Evolutionary conservation across 2,888 invertebrate genomes (phyloP), one percentile per base, ranked within the genome.

Genomic region (Prosopocoilus inquinatus): DNA sequence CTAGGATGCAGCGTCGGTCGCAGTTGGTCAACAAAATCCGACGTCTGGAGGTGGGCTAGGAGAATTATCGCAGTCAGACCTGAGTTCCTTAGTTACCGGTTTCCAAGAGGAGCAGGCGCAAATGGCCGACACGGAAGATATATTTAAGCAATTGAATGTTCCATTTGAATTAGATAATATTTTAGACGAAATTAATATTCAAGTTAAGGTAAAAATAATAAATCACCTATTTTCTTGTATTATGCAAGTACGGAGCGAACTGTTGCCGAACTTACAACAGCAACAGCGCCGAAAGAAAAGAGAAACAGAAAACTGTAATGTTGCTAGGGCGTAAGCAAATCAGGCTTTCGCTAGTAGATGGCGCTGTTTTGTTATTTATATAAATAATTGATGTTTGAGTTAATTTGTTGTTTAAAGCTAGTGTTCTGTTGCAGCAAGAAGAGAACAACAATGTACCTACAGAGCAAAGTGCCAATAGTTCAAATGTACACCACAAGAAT

Each of bases 141-240:
- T 91, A 58, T 86, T 91, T 69, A 90, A 90, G 67, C 90, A 91
- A 74, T 79, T 91, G 41, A 89, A 89, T 34, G 93, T 93, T 68
- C 88, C 90, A 50, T 93, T 94, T 70, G 93, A 94, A 75, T 85
- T 94, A 66, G 94, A 94, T 71, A 89, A 87, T 64, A 85, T 91
- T 71, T 84, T 91, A 67, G 87, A 89, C 57, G 90, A 91, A 75
- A 81, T 91, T 69, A 89, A 88, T 45, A 77, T 73, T 65, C 88
- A 88, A 74, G 88, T 89, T 70, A 88, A 89, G 83, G 88, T 88
- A 73, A 73, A 28, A 28, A 7, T 3, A 20, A 2, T 2, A 20
- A 5, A 4, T 28, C 20, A 28, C 20, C 20, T 28, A 5, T n/a
- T n/a, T n/a, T n/a, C 20, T 28, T 28, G 7, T 4, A 28, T 4